Evolutionary conservation across 2,797 vertebrate genomes (phyloP).

Genomic region (Myotis vivesi): DNA sequence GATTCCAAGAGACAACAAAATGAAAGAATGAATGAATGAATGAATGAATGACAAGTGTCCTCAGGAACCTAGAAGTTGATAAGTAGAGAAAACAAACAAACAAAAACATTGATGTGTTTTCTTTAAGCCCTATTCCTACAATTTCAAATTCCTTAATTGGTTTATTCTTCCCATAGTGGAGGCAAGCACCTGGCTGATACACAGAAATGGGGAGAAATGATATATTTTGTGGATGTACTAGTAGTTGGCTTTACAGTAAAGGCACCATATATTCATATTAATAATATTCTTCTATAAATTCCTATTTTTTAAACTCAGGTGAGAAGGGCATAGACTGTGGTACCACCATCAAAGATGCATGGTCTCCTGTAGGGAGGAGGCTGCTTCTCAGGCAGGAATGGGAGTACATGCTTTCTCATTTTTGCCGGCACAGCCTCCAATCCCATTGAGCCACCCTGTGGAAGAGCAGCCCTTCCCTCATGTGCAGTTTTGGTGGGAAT

Average conservation of each 20-base stretch:
- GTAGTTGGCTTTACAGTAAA: slow-evolving; percentile 30
- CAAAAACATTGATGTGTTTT: not conserved
- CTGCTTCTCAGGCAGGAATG: not conserved
- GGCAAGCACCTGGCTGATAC: not conserved
- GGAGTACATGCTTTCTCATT: not conserved
- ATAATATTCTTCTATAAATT: not conserved
- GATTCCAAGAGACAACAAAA: not conserved
- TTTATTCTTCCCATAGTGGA: not conserved
- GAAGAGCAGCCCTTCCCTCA: not conserved
- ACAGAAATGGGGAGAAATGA: not conserved
- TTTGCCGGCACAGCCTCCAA: not conserved
- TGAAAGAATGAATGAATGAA: not conserved
- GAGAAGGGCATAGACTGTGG: not conserved
- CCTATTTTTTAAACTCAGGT: not conserved
- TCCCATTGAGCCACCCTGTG: not conserved
- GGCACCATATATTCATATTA: not conserved
- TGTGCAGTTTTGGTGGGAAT: too few relatives aligned
- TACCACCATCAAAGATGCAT: not conserved
- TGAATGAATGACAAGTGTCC: not conserved
- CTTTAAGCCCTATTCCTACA: not conserved
- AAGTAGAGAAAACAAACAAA: not conserved
- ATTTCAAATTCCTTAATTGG: not conserved
- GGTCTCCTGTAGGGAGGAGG: not conserved
- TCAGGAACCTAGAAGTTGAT: not conserved
- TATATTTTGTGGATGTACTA: not conserved